Percentiles rank a stretch among this genome's conserved stretches.
Evolutionary conservation across 1,140 invertebrate species (phyloP).

Genomic region (Bacillus rossius): DNA sequence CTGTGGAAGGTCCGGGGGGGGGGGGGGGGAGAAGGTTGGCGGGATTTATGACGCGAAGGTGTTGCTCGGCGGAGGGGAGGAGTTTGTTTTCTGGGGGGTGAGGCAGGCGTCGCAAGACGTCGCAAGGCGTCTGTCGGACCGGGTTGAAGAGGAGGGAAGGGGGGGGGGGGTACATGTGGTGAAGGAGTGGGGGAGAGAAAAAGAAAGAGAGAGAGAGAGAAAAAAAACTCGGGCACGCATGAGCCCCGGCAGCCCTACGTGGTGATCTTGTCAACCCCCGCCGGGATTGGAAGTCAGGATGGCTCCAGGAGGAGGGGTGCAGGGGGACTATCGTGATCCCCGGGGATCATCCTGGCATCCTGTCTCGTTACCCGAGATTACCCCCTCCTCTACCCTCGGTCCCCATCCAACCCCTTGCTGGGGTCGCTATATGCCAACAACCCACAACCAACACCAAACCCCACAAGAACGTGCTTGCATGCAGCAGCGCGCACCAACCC

Average conservation of each 20-base stretch:
- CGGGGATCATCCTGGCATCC: neutral
- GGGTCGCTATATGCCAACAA: too few relatives aligned
- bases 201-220: neutral
- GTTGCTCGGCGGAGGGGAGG: neutral
- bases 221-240: constrained; percentile 6
- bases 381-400: too few relatives aligned
- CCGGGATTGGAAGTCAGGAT: neutral
- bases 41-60: constrained; percentile 3
- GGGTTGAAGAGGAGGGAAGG: too few relatives aligned
- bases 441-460: too few relatives aligned
- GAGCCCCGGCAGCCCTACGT: neutral
- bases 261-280: neutral
- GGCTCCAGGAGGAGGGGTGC: neutral
- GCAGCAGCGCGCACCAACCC: too few relatives aligned
- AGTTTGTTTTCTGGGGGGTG: neutral
- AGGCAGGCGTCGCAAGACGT: too few relatives aligned
- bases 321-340: neutral
- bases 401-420: too few relatives aligned
- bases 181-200: too few relatives aligned
- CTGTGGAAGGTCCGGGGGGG: too few relatives aligned
- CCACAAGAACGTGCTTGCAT: too few relatives aligned
- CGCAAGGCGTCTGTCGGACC: neutral
- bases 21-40: constrained; percentile 1
- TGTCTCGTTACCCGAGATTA: too few relatives aligned
- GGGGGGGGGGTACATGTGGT: too few relatives aligned